Base-by-base conservation (phyloP, 2,888 invertebrate genomes). In the Ennomos erosarius region DNA sequence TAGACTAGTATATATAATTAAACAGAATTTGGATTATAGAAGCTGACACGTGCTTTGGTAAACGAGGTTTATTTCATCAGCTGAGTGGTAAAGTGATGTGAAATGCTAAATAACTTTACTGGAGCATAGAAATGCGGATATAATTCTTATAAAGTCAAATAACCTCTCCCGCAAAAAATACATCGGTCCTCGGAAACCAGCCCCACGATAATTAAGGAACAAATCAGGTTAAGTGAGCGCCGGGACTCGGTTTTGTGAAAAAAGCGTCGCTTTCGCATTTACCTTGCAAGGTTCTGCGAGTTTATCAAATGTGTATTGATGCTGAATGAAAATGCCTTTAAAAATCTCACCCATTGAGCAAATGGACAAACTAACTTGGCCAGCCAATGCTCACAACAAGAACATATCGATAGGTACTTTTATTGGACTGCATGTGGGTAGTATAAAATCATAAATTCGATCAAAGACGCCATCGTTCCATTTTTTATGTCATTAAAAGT, bases 401-500 rank as follows among this genome's bases (percentile, higher is more conserved):
- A 16, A 16, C 16, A 16, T 16, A 16, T 16, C 16, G 16, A 16
- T 16, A 16, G 16, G 16, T 16, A 16, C 16, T 16, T 16, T 16
- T 16, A 16, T 16, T 16, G 16, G 16, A 16, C 1, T 26, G 6
- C 12, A 56, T 54, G 75, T 75, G 67, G 67, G 71, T 48, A 43
- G 64, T 49, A 68, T 51, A 54, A 73, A 69, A 70, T 71, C 69
- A 74, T 75, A 67, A 72, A 70, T 72, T 74, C 55, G 75, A 62
- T 49, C 55, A 65, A 59, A 78, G 75, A 74, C 73, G 74, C 76
- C 78, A 77, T 62, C 60, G 34, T 44, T 60, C 64, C 35, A 53
- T 66, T 62, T 62, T 66, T 59, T 67, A 55, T 58, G 64, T 64
- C 68, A 62, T 50, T 52, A 46, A 60, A 75, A 84, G 74, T 39